Percentiles rank a stretch among this genome's conserved stretches.
These are phyloP conservation scores for Amblyjoppa fuscipennis DNA, from an alignment of 2,888 invertebrate species.

Conservation along the genomic window DNA sequence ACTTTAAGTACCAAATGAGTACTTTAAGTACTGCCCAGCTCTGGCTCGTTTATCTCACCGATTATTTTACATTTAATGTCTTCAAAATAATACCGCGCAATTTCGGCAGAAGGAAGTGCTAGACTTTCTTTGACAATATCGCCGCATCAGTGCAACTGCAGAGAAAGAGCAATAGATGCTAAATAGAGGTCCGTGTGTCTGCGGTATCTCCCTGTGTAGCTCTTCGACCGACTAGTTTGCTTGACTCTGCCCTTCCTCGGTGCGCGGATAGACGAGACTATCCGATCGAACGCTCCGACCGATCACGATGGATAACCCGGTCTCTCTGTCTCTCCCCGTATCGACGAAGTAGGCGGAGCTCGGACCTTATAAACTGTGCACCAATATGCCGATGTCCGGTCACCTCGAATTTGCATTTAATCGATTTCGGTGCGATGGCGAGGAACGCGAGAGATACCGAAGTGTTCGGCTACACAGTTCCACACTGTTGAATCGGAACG, in stretches of 20 bases:
- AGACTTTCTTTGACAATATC: neutral
- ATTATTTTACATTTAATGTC: neutral
- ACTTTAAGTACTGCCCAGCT: too few relatives aligned
- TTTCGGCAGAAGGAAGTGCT: neutral
- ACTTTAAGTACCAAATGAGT: too few relatives aligned
- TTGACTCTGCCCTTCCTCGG: neutral
- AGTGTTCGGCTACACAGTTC: neutral
- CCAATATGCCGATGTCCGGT: constrained; percentile 62
- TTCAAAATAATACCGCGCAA: neutral
- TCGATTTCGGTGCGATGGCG: constrained; percentile 62
- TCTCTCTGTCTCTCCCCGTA: neutral
- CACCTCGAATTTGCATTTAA: constrained; percentile 69
- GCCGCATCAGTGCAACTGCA: neutral
- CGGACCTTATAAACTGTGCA: constrained; percentile 26
- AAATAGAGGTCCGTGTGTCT: constrained; percentile 16
- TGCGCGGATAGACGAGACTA: neutral
- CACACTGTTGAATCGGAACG: neutral
- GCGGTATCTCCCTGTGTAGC: neutral
- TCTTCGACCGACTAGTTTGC: neutral
- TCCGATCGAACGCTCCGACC: constrained; percentile 24
- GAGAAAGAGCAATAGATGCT: constrained; percentile 28
- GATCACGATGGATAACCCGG: constrained; percentile 38
- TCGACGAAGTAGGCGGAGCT: constrained; percentile 2
- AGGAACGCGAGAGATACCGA: constrained; percentile 31
- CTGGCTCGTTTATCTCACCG: neutral